phyloP scores from a whole-genome alignment of 2,113 vertebrate genomes.

The Labeo catla region DNA sequence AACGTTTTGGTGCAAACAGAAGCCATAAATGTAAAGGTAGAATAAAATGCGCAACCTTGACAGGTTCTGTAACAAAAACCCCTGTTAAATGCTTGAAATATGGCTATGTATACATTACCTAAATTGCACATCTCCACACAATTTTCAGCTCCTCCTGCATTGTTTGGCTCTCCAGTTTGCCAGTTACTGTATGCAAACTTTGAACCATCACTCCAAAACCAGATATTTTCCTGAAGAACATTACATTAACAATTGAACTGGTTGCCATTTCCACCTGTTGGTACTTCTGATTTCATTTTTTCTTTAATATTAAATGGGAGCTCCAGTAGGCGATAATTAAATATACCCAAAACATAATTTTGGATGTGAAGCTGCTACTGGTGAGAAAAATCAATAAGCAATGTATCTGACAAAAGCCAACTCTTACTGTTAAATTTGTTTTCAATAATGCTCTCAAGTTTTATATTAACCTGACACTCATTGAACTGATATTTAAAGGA shows the following conservation, averaged over 20 bases:
- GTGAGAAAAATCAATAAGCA: no score
- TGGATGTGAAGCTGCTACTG: neutral
- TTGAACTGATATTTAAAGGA: neutral
- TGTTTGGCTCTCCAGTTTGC: conserved; percentile 30
- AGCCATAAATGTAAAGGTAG: no score
- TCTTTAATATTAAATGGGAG: no score
- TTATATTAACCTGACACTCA: neutral
- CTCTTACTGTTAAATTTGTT: neutral
- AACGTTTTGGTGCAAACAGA: no score
- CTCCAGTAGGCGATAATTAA: no score
- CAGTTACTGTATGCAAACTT: conserved; percentile 20
- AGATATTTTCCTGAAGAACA: neutral
- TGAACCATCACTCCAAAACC: conserved; percentile 46
- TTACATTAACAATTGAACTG: neutral
- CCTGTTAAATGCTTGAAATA: no score
- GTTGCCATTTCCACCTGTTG: neutral
- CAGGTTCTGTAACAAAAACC: no score
- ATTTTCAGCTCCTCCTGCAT: neutral
- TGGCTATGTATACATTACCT: conserved; percentile 15
- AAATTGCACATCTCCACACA: conserved; percentile 35
- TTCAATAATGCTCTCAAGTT: neutral
- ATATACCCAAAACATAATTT: no score
- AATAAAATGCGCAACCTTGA: no score
- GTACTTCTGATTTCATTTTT: no score
- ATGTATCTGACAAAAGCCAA: no score